These are phyloP conservation scores for Pristionchus mayeri DNA, from an alignment of 2,888 invertebrate species.

Conservation along the genomic window DNA sequence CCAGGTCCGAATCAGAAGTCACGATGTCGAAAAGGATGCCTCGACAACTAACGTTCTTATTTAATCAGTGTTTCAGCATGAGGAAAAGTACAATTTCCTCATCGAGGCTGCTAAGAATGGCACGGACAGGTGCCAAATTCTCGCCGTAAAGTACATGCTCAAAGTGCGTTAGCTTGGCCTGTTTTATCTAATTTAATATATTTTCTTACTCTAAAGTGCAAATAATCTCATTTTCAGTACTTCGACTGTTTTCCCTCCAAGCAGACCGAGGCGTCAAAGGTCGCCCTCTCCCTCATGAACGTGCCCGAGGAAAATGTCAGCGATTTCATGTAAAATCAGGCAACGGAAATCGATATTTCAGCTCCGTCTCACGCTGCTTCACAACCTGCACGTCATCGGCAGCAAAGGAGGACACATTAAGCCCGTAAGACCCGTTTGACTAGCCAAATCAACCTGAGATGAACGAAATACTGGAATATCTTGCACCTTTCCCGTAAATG, in stretches of 20 bases:
- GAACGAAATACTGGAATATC: background rate
- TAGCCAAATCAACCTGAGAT: too few species aligned
- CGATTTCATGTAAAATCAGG: background rate
- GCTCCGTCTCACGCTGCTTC: constrained; percentile 38
- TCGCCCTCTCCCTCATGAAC: background rate
- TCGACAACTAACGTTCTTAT: too few species aligned
- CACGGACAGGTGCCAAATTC: background rate
- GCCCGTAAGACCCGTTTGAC: background rate
- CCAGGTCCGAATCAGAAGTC: background rate
- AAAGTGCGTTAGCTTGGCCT: background rate
- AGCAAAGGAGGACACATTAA: background rate
- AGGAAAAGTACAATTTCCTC: constrained; percentile 10
- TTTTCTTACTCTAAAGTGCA: too few species aligned
- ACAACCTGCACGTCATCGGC: background rate
- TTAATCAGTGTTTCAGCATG: background rate
- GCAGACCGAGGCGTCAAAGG: background rate
- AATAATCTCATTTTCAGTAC: constrained; percentile 15
- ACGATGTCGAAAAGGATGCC: background rate
- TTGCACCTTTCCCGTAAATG: too few species aligned
- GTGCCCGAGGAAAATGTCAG: constrained; percentile 25
- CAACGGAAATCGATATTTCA: constrained; percentile 7
- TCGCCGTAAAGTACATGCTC: constrained; percentile 24
- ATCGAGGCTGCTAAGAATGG: constrained; percentile 25
- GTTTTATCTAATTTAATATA: background rate
- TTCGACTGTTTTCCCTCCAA: constrained; percentile 14